Evolutionary conservation across 2,113 vertebrate genomes (phyloP).

Genomic region (Pogona vitticeps): DNA sequence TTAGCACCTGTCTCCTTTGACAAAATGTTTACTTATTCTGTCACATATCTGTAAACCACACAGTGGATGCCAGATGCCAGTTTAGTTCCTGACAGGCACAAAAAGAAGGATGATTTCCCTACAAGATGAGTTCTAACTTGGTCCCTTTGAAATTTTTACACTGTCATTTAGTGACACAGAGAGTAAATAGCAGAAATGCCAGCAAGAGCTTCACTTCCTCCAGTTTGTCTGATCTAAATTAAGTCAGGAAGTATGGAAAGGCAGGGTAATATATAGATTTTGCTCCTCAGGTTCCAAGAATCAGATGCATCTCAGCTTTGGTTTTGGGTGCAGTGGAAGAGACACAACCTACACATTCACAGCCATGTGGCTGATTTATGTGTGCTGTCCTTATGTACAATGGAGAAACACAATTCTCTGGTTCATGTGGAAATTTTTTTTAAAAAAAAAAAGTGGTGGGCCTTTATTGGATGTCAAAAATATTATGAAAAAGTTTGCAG

Average conservation of each 20-base stretch:
- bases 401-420: too few relatives aligned
- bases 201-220: constrained; percentile 61
- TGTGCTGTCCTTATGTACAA: neutral
- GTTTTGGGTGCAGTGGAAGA: neutral
- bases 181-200: constrained; percentile 53
- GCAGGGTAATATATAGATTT: constrained; percentile 6
- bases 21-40: neutral
- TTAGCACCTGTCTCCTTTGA: neutral
- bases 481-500: too few relatives aligned
- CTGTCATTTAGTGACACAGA: constrained; percentile 17
- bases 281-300: neutral
- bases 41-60: neutral
- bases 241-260: constrained; percentile 58
- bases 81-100: neutral
- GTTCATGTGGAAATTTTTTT: too few relatives aligned
- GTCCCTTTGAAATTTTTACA: neutral
- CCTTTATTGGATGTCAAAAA: too few relatives aligned
- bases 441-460: too few relatives aligned
- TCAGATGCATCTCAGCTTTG: constrained; percentile 36
- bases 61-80: neutral
- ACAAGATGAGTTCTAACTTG: neutral
- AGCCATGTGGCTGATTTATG: neutral
- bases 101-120: neutral
- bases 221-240: constrained; percentile 49
- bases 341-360: neutral